Evolutionary conservation across 2,888 invertebrate species (phyloP).

Genomic region (Cryptosula pallasiana): DNA sequence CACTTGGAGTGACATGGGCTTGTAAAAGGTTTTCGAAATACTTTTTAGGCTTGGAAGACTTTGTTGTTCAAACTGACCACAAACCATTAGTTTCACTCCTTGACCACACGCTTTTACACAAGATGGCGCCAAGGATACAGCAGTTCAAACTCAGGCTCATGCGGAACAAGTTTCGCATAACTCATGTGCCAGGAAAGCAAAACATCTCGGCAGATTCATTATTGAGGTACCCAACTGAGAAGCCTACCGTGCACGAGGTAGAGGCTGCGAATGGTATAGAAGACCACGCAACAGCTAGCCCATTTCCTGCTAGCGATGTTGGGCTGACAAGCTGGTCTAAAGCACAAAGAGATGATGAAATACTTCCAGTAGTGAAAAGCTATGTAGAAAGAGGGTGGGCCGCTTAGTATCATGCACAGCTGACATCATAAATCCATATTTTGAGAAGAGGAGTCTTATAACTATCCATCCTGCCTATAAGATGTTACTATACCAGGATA

Average conservation of each 20-base stretch:
- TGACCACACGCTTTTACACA: too few species aligned
- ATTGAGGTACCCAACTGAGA: neutral
- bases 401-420: neutral
- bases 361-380: neutral
- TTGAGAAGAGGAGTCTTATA: neutral
- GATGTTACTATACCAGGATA: neutral
- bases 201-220: neutral
- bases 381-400: neutral
- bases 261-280: neutral
- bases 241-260: neutral
- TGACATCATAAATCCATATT: neutral
- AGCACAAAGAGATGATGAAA: neutral
- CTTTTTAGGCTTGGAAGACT: neutral
- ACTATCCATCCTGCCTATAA: neutral
- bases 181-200: neutral
- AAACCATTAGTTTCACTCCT: too few species aligned
- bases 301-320: neutral
- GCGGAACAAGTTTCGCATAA: neutral
- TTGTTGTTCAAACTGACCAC: neutral
- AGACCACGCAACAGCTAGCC: neutral
- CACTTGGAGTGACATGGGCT: neutral
- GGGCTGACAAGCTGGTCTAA: neutral
- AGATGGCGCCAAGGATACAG: neutral
- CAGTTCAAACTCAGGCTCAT: neutral
- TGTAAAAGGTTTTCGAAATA: neutral